Evolutionary conservation across 2,888 invertebrate species (phyloP).

Genomic region (Eumerus sabulonum): DNA sequence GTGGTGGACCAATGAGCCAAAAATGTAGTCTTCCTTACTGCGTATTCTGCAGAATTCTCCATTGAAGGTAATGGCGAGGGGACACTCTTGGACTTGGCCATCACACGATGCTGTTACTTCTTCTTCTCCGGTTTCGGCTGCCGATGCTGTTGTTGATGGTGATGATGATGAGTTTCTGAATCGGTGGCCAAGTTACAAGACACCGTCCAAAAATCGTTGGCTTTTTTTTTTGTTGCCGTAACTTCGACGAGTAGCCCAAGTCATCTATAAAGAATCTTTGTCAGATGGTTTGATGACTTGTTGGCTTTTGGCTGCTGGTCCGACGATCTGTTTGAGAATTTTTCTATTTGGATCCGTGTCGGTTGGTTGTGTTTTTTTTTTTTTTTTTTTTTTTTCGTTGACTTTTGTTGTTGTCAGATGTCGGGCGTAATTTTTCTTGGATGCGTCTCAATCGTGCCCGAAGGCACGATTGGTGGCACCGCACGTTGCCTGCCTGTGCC

Average conservation of each 20-base stretch:
- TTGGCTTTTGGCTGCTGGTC: constrained; percentile 49
- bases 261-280: constrained; percentile 55
- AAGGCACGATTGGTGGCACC: constrained; percentile 72
- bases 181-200: constrained; percentile 71
- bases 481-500: constrained; percentile 74
- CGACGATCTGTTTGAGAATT: constrained; percentile 67
- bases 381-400: constrained; percentile 22
- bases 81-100: constrained; percentile 77
- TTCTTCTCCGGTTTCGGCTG: neutral
- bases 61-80: constrained; percentile 34
- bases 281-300: constrained; percentile 55
- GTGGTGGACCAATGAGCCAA: constrained; percentile 57
- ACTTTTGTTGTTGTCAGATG: constrained; percentile 32
- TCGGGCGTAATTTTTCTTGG: constrained; percentile 74
- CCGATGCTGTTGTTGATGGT: constrained; percentile 37
- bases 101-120: constrained; percentile 48
- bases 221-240: constrained; percentile 31
- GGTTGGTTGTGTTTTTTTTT: too few relatives aligned
- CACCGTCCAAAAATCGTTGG: constrained; percentile 62
- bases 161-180: constrained; percentile 71
- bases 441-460: constrained; percentile 75
- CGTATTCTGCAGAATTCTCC: constrained; percentile 29
- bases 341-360: constrained; percentile 15
- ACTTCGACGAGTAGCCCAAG: constrained; percentile 45
- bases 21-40: constrained; percentile 25